Conservation (phyloP, 2,113 vertebrate species). For the Trachemys scripta region DNA sequence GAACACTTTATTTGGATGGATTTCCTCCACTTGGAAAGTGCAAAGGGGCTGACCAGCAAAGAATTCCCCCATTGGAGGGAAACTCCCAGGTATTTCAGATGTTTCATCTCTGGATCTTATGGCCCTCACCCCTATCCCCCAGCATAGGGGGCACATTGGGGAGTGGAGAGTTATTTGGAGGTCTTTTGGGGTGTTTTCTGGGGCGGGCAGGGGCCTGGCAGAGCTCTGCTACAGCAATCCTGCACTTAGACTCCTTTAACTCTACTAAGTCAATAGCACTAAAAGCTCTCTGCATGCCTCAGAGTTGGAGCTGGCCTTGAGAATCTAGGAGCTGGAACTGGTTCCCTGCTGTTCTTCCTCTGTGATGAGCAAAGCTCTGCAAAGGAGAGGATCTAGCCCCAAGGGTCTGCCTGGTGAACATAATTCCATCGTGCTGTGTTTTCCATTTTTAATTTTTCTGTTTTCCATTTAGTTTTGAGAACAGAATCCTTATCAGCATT, state of each 20-base stretch:
- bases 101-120: background rate
- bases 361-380: background rate
- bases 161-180: background rate
- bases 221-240: background rate
- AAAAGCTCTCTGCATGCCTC: background rate
- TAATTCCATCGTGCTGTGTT: background rate
- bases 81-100: background rate
- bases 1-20: background rate
- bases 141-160: background rate
- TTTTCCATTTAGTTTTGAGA: slow-evolving; percentile 19
- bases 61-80: background rate
- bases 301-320: background rate
- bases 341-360: background rate
- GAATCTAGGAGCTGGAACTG: background rate
- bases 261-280: background rate
- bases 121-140: background rate
- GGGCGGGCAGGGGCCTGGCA: background rate
- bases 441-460: background rate
- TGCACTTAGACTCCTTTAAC: background rate
- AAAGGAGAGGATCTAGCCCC: background rate
- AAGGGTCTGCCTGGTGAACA: background rate
- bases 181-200: background rate
- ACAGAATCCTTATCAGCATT: background rate
- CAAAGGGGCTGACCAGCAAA: background rate
- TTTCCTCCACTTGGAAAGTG: background rate